A percentile compares a stretch with the other conserved stretches of the same genome.
Evolutionary conservation across 2,797 vertebrate species (phyloP).

Genomic region (Corythornis leucogaster): DNA sequence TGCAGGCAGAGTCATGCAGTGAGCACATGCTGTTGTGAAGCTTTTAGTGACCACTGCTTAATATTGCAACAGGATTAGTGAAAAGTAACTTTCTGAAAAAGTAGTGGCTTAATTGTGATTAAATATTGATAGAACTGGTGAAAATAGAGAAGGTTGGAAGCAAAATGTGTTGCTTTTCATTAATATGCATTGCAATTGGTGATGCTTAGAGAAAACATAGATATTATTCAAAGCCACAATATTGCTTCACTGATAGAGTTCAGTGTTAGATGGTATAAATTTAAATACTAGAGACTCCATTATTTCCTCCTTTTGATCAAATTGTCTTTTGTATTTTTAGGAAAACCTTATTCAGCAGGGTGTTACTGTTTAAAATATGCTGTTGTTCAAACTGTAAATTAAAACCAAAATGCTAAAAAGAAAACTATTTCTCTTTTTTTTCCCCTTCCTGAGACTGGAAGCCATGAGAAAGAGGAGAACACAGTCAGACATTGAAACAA

Average conservation of each 20-base stretch:
- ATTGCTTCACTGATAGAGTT: neutral
- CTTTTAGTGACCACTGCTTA: neutral
- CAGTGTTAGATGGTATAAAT: neutral
- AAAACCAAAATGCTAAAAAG: neutral
- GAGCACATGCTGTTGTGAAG: neutral
- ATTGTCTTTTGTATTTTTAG: neutral
- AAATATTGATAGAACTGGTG: neutral
- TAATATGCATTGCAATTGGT: neutral
- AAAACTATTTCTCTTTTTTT: neutral
- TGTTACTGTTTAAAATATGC: neutral
- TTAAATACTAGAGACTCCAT: neutral
- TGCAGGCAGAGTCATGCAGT: fast-evolving
- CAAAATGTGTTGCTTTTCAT: neutral
- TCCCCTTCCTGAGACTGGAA: neutral
- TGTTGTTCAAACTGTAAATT: neutral
- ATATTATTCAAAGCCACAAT: neutral
- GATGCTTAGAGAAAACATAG: neutral
- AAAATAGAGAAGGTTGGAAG: neutral
- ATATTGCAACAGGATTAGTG: neutral
- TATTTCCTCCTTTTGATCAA: neutral
- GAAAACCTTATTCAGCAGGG: neutral
- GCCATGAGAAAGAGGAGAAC: neutral
- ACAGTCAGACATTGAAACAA: neutral
- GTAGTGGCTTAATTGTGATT: neutral
- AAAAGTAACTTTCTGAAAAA: neutral